Evolutionary conservation across 2,113 vertebrate species (phyloP).

Genomic region (Chlorocebus sabaeus): DNA sequence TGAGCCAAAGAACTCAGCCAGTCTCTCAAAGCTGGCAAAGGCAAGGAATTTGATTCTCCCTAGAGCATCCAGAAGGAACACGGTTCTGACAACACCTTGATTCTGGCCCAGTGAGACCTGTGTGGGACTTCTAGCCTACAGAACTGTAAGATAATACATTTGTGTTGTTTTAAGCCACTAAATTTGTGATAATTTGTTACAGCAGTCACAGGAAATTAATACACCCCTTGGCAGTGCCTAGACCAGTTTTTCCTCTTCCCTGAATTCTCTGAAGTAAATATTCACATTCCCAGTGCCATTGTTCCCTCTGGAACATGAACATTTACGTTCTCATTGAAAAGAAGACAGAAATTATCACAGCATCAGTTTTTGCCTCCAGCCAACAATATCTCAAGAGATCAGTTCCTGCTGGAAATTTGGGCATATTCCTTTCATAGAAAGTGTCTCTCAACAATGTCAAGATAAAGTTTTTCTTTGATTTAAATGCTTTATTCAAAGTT

Average conservation of each 20-base stretch:
- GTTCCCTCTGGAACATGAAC: not conserved
- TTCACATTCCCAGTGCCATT: not conserved
- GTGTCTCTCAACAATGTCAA: constrained; percentile 2
- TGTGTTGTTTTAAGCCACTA: not conserved
- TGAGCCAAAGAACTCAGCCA: not conserved
- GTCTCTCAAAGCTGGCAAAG: not conserved
- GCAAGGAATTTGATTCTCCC: not conserved
- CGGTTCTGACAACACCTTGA: not conserved
- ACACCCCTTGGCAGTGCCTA: not conserved
- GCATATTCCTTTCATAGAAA: constrained; percentile 3
- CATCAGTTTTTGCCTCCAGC: not conserved
- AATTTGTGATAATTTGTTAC: not conserved
- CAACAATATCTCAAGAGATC: not conserved
- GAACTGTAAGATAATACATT: not conserved
- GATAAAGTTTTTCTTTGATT: not conserved
- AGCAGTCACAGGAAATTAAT: not conserved
- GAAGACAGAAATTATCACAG: not conserved
- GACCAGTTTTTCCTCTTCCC: not conserved
- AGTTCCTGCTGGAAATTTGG: not conserved
- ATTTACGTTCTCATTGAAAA: not conserved
- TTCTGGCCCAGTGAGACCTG: not conserved
- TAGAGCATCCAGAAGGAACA: not conserved
- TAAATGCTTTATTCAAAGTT: not conserved
- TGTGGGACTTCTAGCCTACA: not conserved
- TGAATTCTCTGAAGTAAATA: too few species aligned